A percentile compares a stretch with the other conserved stretches of the same genome.
Evolutionary conservation across 2,888 invertebrate genomes (phyloP).

Genomic region (Drosophila antonietae): DNA sequence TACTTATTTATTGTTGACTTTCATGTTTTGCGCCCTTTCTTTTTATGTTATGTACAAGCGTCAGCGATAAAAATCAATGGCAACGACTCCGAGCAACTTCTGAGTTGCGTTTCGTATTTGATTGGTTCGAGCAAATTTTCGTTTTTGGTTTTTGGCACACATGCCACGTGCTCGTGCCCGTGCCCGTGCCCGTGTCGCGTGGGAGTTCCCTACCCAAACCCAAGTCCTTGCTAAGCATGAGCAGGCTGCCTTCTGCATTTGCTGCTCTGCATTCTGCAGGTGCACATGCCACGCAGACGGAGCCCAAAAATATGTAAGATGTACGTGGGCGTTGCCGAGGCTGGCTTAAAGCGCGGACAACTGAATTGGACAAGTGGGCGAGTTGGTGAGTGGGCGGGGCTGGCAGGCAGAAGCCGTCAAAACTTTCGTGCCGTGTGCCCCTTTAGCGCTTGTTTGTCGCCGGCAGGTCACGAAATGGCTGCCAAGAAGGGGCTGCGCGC

Average conservation of each 20-base stretch:
- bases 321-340: constrained; percentile 57
- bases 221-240: constrained; percentile 31
- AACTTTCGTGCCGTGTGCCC: constrained; percentile 54
- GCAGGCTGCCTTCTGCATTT: constrained; percentile 47
- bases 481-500: constrained; percentile 59
- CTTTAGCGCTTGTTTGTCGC: constrained; percentile 64
- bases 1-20: constrained; percentile 41
- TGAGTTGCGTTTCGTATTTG: constrained; percentile 31
- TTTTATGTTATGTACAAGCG: constrained; percentile 23
- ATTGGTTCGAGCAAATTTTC: background rate
- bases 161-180: constrained; percentile 38
- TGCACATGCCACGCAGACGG: constrained; percentile 46
- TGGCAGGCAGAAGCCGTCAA: constrained; percentile 53
- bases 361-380: constrained; percentile 35
- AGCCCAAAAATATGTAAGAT: constrained; percentile 2
- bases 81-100: constrained; percentile 44
- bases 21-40: constrained; percentile 31
- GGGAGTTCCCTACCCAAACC: constrained; percentile 47
- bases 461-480: constrained; percentile 66
- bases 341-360: constrained; percentile 59
- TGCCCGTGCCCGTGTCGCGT: constrained; percentile 31
- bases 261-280: constrained; percentile 47
- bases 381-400: constrained; percentile 13
- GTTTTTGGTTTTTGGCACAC: constrained; percentile 50
- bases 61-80: constrained; percentile 71